Evolutionary conservation across 1,140 invertebrate genomes (phyloP).

Genomic region (Orius insidiosus): DNA sequence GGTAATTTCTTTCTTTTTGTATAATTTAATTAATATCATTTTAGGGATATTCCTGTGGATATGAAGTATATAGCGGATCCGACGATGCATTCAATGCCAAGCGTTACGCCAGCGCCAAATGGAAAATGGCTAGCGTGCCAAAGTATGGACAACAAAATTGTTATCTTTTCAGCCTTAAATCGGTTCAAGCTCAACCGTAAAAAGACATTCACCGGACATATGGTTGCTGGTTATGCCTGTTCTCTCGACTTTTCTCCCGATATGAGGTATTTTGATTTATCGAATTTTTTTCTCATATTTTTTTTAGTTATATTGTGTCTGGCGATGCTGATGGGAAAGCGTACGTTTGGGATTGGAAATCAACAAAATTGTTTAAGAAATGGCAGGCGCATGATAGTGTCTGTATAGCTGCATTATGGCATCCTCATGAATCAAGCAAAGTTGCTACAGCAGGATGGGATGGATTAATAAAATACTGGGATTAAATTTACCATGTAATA

Average conservation of each 20-base stretch:
- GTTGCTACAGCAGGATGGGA: constrained; percentile 96
- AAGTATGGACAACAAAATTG: constrained; percentile 98
- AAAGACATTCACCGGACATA: constrained; percentile 95
- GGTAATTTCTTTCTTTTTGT: constrained; percentile 33
- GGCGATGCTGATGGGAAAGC: constrained; percentile 99
- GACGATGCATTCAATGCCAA: constrained; percentile 97
- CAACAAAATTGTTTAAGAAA: constrained; percentile 91
- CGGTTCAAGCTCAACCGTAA: constrained; percentile 95
- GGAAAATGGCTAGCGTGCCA: constrained; percentile 99
- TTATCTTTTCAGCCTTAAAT: constrained; percentile 94
- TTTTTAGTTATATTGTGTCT: constrained; percentile 81
- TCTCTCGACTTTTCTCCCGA: constrained; percentile 94
- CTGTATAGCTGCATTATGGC: constrained; percentile 89
- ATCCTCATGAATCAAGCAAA: constrained; percentile 96
- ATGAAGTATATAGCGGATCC: constrained; percentile 99
- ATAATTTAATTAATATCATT: constrained; percentile 19
- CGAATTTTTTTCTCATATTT: constrained; percentile 10
- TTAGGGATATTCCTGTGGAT: constrained; percentile 94
- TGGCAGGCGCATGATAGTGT: constrained; percentile 99
- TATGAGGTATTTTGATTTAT: constrained; percentile 55
- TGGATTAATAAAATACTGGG: constrained; percentile 96
- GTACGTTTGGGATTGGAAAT: constrained; percentile 99
- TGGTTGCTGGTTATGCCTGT: constrained; percentile 98
- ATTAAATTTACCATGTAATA: constrained; percentile 37
- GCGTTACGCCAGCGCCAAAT: constrained; percentile 86